Percentiles rank a stretch among this genome's conserved stretches.
Conservation (phyloP, 2,113 vertebrate genomes). For the Corapipo altera region DNA sequence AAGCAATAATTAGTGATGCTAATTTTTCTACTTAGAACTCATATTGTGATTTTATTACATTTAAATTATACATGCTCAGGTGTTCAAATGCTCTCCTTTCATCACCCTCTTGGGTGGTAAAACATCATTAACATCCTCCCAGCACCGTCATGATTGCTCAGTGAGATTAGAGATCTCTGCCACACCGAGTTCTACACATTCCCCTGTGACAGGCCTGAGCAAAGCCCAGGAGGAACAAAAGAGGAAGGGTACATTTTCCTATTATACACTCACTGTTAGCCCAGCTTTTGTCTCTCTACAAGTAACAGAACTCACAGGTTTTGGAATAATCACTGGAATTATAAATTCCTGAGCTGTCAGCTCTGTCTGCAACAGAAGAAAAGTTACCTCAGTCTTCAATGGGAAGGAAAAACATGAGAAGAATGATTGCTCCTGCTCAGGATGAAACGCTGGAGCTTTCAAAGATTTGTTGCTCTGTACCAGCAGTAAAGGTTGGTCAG, state of each 20-base stretch:
- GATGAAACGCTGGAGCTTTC: neutral
- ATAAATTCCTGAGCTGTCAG: neutral
- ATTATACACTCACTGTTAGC: neutral
- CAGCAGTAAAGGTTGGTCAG: neutral
- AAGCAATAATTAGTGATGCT: constrained; percentile 54
- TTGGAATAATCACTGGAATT: neutral
- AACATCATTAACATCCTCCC: constrained; percentile 48
- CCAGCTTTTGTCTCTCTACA: neutral
- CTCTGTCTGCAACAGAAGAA: neutral
- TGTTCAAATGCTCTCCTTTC: constrained; percentile 53
- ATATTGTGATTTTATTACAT: constrained; percentile 62
- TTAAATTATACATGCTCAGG: constrained; percentile 60
- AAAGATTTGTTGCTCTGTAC: neutral
- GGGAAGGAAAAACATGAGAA: neutral
- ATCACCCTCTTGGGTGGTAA: constrained; percentile 37
- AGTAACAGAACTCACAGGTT: neutral
- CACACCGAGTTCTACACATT: neutral
- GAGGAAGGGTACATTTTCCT: neutral
- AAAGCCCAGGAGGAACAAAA: neutral
- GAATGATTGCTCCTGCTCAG: neutral
- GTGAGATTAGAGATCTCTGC: constrained; percentile 15
- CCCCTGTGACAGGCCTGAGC: neutral
- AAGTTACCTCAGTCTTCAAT: neutral
- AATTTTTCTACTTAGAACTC: constrained; percentile 62
- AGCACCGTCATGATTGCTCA: neutral